Evolutionary conservation across 2,888 invertebrate species (phyloP), one percentile per base, ranked within the genome.

Genomic region (Xestia rhomboidea): DNA sequence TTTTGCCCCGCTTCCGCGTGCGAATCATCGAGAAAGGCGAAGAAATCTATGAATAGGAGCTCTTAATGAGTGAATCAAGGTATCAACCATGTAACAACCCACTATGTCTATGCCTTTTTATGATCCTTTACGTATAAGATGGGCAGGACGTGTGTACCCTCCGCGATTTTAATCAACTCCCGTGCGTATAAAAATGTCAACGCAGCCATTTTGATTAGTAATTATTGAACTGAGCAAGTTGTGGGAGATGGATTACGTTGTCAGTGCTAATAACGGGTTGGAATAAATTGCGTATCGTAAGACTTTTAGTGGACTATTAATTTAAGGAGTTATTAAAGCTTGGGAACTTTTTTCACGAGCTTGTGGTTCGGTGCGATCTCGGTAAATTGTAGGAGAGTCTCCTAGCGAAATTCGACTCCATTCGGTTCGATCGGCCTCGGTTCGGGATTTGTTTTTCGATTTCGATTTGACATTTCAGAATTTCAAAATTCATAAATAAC

Each of bases 131-230:
- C 60, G 54, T 73, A 41, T 76, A 68, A 71, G 21, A 67, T 57
- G 66, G 57, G 51, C 68, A 62, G 67, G 54, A 77, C 60, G 41
- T 38, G 41, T 38, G 67, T 66, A 60, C 41, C 70, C 66, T 76
- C 64, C 30, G 38, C 62, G 41, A 49, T 73, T 85, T 75, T 84
- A 84, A 86, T 86, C 82, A 77, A 83, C 70, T 66, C 64, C 71
- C 68, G 69, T 80, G 82, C 54, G 64, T 38, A 81, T 89, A 87
- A 90, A 89, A 84, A 88, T 86, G 88, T 89, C 83, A 84, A 49
- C 84, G 68, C 67, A n/a, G 57, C 63, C 76, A 80, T 83, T 78
- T 78, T 77, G 54, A 80, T 79, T 73, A 68, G 71, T 85, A 81
- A 89, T 88, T 85, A 88, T 81, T 78, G 73, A 79, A 83, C 72